phyloP scores from a whole-genome alignment of 2,888 invertebrate species.

The Lycaena phlaeas region DNA sequence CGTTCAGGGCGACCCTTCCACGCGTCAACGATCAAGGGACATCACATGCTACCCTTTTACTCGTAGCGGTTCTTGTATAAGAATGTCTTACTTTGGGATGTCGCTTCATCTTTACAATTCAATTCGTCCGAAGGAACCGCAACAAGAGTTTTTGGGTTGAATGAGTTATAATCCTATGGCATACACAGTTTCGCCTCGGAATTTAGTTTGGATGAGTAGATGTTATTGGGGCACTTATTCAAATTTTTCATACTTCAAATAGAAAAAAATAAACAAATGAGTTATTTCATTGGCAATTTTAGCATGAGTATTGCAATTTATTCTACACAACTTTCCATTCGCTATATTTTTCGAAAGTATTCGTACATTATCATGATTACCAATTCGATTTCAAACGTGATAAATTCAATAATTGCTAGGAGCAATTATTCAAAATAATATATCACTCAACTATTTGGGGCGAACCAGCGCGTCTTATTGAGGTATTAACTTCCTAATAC shows the following conservation, averaged over 20 bases:
- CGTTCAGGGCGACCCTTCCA: slow-evolving; percentile 28
- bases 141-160: slow-evolving; percentile 27
- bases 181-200: neutral
- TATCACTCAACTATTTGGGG: neutral
- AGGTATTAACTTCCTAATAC: slow-evolving; percentile 17
- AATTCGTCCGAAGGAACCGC: slow-evolving; percentile 36
- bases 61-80: slow-evolving; percentile 21
- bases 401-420: too few species aligned
- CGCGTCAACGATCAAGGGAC: slow-evolving; percentile 37
- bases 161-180: slow-evolving; percentile 32
- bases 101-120: slow-evolving; percentile 39
- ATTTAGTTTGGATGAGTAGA: neutral
- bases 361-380: too few species aligned
- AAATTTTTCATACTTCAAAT: neutral
- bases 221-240: slow-evolving; percentile 2
- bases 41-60: slow-evolving; percentile 22
- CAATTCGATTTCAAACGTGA: too few species aligned
- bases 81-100: slow-evolving; percentile 26
- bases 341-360: too few species aligned
- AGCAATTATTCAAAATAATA: too few species aligned
- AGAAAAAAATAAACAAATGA: too few species aligned
- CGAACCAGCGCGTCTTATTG: slow-evolving; percentile 9
- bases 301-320: too few species aligned
- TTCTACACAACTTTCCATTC: too few species aligned
- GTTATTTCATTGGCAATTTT: too few species aligned